phyloP scores from a whole-genome alignment of 1,140 invertebrate species.

The Drosophila ohnishii region DNA sequence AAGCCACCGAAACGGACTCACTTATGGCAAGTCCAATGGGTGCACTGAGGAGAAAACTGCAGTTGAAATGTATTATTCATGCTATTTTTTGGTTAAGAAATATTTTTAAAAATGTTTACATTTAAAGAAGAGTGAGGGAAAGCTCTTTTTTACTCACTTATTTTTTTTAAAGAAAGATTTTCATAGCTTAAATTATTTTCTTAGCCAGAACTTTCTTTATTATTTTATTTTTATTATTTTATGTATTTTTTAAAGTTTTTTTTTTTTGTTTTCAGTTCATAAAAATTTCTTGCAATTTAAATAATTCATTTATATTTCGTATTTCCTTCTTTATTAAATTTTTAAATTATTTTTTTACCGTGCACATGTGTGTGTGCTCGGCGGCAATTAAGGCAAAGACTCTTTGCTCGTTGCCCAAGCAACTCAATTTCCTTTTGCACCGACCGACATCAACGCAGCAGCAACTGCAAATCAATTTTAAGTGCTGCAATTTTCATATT shows the following conservation, averaged over 20 bases:
- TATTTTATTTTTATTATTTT: too few relatives aligned
- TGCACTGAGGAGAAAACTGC: not conserved
- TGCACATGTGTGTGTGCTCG: slow-evolving; percentile 3
- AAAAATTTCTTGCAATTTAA: not conserved
- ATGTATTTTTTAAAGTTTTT: too few relatives aligned
- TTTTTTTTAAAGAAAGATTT: not conserved
- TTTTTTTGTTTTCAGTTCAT: not conserved
- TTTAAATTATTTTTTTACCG: not conserved
- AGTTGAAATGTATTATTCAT: too few relatives aligned
- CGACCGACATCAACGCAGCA: slow-evolving; percentile 30
- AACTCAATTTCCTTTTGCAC: slow-evolving; percentile 69
- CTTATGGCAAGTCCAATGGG: slow-evolving; percentile 10
- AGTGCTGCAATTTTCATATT: slow-evolving; percentile 73
- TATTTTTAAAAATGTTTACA: not conserved
- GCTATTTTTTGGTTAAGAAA: not conserved
- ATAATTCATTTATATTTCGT: not conserved
- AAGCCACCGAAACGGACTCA: slow-evolving; percentile 21
- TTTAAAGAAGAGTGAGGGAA: too few relatives aligned
- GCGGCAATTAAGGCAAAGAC: slow-evolving; percentile 56
- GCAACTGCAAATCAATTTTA: slow-evolving; percentile 66
- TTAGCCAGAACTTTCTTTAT: too few relatives aligned
- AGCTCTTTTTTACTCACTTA: rapidly evolving
- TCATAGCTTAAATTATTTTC: too few relatives aligned
- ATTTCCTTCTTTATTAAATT: not conserved
- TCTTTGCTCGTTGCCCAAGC: slow-evolving; percentile 47